phyloP scores from a whole-genome alignment of 2,113 vertebrate genomes.

The Numida meleagris region DNA sequence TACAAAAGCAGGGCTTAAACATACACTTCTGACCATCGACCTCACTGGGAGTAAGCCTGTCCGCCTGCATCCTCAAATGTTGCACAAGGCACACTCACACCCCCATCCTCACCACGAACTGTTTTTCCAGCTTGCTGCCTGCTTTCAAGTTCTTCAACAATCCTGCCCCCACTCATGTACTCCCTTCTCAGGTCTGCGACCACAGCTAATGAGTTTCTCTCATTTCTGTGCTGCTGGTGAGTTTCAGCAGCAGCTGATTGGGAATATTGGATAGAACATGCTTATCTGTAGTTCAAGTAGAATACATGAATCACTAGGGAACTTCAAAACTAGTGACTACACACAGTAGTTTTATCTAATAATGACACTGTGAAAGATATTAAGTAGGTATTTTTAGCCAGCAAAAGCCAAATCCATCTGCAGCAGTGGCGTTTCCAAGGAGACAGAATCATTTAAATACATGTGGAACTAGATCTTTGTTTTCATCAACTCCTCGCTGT shows the following conservation, averaged over 20 bases:
- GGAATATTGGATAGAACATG: conserved; percentile 57
- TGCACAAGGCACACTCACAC: neutral
- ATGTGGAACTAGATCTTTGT: conserved; percentile 79
- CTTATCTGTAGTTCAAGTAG: conserved; percentile 57
- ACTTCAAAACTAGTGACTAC: conserved; percentile 72
- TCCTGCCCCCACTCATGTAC: neutral
- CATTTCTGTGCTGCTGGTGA: conserved; percentile 15
- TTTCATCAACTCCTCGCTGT: conserved; percentile 77
- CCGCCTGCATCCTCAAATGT: neutral
- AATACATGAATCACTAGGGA: conserved; percentile 71
- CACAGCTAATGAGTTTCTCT: conserved; percentile 56
- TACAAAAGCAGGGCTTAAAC: neutral
- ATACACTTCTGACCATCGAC: neutral
- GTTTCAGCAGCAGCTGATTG: conserved; percentile 55
- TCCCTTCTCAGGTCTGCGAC: conserved; percentile 30
- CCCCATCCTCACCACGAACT: neutral
- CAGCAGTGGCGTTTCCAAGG: conserved; percentile 82
- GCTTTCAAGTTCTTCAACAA: neutral
- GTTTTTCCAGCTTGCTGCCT: neutral
- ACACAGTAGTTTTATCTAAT: conserved; percentile 65
- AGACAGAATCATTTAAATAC: conserved; percentile 84
- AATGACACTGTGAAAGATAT: conserved; percentile 75
- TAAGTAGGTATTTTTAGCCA: conserved; percentile 82
- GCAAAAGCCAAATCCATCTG: conserved; percentile 81
- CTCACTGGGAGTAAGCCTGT: neutral